phyloP scores from a whole-genome alignment of 2,797 vertebrate species.

The Selene dorsalis region DNA sequence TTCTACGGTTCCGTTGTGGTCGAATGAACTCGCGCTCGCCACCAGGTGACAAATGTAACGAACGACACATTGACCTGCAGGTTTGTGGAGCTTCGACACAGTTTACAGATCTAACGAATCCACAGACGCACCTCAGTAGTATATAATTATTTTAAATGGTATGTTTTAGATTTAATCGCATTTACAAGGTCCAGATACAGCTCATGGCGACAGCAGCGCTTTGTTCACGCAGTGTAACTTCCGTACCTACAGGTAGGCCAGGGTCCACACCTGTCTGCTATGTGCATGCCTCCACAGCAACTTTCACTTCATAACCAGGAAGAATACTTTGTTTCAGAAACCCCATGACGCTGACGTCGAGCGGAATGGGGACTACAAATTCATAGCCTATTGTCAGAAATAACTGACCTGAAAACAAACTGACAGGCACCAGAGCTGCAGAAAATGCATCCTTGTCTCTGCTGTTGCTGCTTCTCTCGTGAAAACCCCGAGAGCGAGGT shows the following conservation, averaged over 20 bases:
- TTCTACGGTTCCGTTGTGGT: neutral
- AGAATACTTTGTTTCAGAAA: slow-evolving; percentile 27
- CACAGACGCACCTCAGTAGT: rapidly evolving
- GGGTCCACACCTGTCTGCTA: slow-evolving; percentile 33
- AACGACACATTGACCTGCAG: neutral
- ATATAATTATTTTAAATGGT: rapidly evolving
- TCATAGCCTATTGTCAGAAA: slow-evolving; percentile 51
- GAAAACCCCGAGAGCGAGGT: slow-evolving; percentile 73
- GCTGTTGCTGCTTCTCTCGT: slow-evolving; percentile 65
- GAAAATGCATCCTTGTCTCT: slow-evolving; percentile 72
- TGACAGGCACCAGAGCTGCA: slow-evolving; percentile 26
- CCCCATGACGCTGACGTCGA: slow-evolving; percentile 79
- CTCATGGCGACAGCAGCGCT: too few relatives aligned
- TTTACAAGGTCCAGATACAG: rapidly evolving
- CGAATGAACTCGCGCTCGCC: neutral
- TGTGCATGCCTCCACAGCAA: neutral
- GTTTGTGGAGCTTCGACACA: neutral
- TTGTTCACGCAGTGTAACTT: neutral
- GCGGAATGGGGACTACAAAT: slow-evolving; percentile 52
- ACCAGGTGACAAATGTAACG: neutral
- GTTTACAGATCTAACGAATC: rapidly evolving
- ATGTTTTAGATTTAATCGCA: rapidly evolving
- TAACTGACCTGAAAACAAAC: slow-evolving; percentile 69
- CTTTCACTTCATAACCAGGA: slow-evolving; percentile 48
- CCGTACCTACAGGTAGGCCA: slow-evolving; percentile 22